phyloP scores from a whole-genome alignment of 2,113 vertebrate genomes.

The Phodopus roborovskii region DNA sequence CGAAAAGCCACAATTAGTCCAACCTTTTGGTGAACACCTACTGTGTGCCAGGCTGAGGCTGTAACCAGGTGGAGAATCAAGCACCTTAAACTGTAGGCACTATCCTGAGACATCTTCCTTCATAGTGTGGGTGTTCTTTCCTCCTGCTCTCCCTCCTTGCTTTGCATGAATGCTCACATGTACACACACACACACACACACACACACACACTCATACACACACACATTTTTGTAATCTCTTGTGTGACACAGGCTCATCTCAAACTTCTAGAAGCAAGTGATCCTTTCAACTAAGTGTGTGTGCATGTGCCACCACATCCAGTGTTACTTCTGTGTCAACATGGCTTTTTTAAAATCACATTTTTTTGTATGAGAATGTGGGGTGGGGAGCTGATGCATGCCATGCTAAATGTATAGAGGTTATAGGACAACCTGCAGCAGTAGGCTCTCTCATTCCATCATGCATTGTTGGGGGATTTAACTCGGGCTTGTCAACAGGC shows the following conservation, averaged over 20 bases:
- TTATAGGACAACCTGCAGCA: background rate
- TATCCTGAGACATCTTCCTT: background rate
- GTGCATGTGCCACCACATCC: no score
- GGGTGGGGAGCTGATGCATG: background rate
- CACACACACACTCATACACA: background rate
- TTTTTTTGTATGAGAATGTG: background rate
- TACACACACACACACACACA: background rate
- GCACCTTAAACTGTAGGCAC: background rate
- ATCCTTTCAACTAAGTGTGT: background rate
- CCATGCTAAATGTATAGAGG: background rate
- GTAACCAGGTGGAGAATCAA: background rate
- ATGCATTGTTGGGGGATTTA: background rate
- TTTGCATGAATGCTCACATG: background rate
- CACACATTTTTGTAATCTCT: background rate
- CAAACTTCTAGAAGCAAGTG: background rate
- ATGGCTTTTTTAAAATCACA: background rate
- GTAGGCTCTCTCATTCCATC: no score
- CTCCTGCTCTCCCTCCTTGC: background rate
- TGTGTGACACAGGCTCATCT: background rate
- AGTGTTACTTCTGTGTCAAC: background rate
- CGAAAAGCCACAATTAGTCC: background rate
- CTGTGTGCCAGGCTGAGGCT: background rate
- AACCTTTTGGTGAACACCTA: background rate
- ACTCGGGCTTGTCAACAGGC: background rate
- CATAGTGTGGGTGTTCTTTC: background rate